Evolutionary conservation across 2,113 vertebrate genomes (phyloP).

Genomic region (Dromiciops gliroides): DNA sequence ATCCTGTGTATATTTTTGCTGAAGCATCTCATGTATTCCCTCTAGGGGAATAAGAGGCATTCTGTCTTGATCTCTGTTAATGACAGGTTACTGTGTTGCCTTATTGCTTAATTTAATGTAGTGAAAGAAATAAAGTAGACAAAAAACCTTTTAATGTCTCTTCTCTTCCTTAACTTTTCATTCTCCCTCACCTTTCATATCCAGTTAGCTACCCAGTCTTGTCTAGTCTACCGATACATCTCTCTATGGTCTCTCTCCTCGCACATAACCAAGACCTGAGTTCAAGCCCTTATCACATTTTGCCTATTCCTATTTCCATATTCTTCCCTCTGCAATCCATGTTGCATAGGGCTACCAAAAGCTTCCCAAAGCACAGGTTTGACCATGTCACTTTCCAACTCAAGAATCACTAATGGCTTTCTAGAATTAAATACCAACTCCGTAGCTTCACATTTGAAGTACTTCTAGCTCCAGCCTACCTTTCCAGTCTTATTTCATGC

Average conservation of each 20-base stretch:
- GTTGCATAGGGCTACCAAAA: neutral
- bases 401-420: neutral
- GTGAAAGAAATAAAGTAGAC: conserved; percentile 85
- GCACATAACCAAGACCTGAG: neutral
- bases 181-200: neutral
- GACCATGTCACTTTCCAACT: neutral
- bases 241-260: neutral
- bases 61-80: conserved; percentile 69
- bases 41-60: conserved; percentile 55
- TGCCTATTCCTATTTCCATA: neutral
- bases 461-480: neutral
- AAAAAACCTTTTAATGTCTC: conserved; percentile 65
- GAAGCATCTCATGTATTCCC: conserved; percentile 54
- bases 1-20: conserved; percentile 52
- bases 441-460: neutral
- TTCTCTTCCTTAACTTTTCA: conserved; percentile 7
- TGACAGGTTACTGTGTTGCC: conserved; percentile 76
- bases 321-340: neutral
- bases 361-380: neutral
- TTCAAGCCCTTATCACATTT: neutral
- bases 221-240: neutral
- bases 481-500: neutral
- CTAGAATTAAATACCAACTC: neutral
- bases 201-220: neutral
- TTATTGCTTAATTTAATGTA: conserved; percentile 83